Percentiles rank a stretch among this genome's conserved stretches.
phyloP scores from a whole-genome alignment of 2,888 invertebrate genomes.

The Psococerastis gibbosa region DNA sequence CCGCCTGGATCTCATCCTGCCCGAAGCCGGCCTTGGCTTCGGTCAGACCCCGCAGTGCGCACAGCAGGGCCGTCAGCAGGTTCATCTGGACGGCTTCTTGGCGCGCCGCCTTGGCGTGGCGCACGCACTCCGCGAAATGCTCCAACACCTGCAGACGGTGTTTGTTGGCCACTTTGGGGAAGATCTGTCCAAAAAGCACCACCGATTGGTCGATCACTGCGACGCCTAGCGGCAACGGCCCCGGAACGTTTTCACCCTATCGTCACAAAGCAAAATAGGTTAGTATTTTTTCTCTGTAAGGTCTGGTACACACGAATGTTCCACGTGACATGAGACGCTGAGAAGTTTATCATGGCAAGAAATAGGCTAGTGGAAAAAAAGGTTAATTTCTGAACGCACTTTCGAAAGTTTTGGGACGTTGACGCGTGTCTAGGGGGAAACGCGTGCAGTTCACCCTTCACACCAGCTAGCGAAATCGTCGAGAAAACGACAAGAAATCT shows the following conservation, averaged over 20 bases:
- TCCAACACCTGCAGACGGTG: constrained; percentile 95
- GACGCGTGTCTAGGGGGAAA: too few relatives aligned
- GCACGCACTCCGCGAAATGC: constrained; percentile 89
- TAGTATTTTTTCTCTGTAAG: too few relatives aligned
- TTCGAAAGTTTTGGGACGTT: too few relatives aligned
- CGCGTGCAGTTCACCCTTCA: too few relatives aligned
- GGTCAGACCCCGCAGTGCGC: constrained; percentile 72
- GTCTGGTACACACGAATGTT: too few relatives aligned
- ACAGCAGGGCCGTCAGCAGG: constrained; percentile 80
- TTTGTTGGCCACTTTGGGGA: constrained; percentile 85
- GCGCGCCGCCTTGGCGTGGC: constrained; percentile 76
- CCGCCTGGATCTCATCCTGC: constrained; percentile 76
- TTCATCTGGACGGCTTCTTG: constrained; percentile 95
- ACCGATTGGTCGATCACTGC: constrained; percentile 94
- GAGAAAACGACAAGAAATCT: too few relatives aligned
- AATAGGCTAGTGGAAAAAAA: too few relatives aligned
- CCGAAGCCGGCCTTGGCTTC: constrained; percentile 73
- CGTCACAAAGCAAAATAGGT: constrained; percentile 15
- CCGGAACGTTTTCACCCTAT: constrained; percentile 42
- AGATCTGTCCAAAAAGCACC: constrained; percentile 78
- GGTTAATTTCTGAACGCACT: too few relatives aligned
- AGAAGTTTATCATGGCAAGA: too few relatives aligned
- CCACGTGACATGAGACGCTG: too few relatives aligned
- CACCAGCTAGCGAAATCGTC: too few relatives aligned
- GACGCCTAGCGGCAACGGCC: constrained; percentile 80